Base-by-base conservation (phyloP, 2,888 invertebrate genomes). In the Mesorhabditis belari region DNA sequence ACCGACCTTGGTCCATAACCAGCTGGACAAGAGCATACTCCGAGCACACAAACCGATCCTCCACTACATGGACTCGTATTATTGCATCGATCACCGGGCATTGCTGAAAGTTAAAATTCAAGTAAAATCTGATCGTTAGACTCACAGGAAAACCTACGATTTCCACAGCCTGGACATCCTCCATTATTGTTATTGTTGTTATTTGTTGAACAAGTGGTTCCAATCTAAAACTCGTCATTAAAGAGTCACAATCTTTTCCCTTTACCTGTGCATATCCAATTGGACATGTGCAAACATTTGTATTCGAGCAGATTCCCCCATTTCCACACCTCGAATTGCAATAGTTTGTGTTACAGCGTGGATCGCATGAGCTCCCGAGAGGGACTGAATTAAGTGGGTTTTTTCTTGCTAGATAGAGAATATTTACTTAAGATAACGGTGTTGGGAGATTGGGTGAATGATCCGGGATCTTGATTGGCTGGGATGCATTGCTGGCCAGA, bases 31-130 rank as follows among this genome's bases (percentile, higher is more conserved):
- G 62, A 55, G 54, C 80, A 81, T 1, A 74, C 64, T 24, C 75
- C 75, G 19, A 78, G 64, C 3, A 75, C 49, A 60, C 81, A 81
- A 0, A 69, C 65, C 4, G 77, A 74, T 17, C 79, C 77, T n/a
- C 81, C 80, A 3, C 67, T 70, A 55, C 80, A 80, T 4, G 63
- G 61, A 12, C 71, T 69, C 19, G 64, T 64, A 19, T 67, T 64
- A 54, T 79, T 75, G 59, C 80, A 80, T 2, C 62, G 57, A 50
- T 76, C 75, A 5, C 74, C 73, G 0, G 79, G 79, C 21, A 74
- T 62, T 12, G 75, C 75, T 28, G 73, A 23, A 50, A 23, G 44
- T 1, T 27, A 21, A 12, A 21, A 12, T 21, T 21, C 2, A 35
- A 35, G n/a, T 9, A 35, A 35, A 35, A 35, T 35, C 44, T 2